Evolutionary conservation across 2,113 vertebrate species (phyloP), one percentile per base, ranked within the genome.

Genomic region (Lethenteron reissneri): DNA sequence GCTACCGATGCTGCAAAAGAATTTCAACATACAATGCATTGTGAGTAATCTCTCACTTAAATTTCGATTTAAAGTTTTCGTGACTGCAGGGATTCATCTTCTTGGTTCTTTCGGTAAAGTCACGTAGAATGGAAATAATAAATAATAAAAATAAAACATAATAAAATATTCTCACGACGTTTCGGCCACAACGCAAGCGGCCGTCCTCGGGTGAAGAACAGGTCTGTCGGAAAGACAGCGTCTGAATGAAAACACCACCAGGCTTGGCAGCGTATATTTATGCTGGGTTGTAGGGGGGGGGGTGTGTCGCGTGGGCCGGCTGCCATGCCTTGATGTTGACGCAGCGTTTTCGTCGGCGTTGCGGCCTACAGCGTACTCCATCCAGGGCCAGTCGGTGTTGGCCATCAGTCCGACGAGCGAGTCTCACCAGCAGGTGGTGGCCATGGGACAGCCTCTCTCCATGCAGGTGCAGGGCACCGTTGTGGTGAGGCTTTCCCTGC

Each of bases 331-430:
- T 68, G 1, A 68, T 68, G 25, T 17, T 68, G 64, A 68, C 25
- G 11, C 13, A 58, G 3, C 15, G 11, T 9, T 25, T 10, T 57
- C 57, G 11, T 13, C 56, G 21, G 58, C 12, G 59, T 76, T 69
- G 72, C n/a, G 71, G 75, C 58, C 71, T 76, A 10, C 80, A 99
- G 94, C 89, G 3, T 96, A 92, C 79, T 95, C 92, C 13, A 97
- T 97, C 78, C 92, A 96, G 80, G 92, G 92, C 70, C 92, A 96
- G 76, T 92, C 80, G 75, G 89, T 97, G 72, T 89, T 90, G 82
- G 95, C 97, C 79, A 94, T 97, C 80, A 97, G 92, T 80, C 92
- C 92, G 19, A 92, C 95, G 70, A 96, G 92, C 71, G 95, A 99
- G 59, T 99, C 92, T 76, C 95, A 97, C 76, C 95, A 99, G 81